These are phyloP conservation scores for Amphilophus citrinellus DNA, from an alignment of 2,113 vertebrate species.

Conservation along the genomic window DNA sequence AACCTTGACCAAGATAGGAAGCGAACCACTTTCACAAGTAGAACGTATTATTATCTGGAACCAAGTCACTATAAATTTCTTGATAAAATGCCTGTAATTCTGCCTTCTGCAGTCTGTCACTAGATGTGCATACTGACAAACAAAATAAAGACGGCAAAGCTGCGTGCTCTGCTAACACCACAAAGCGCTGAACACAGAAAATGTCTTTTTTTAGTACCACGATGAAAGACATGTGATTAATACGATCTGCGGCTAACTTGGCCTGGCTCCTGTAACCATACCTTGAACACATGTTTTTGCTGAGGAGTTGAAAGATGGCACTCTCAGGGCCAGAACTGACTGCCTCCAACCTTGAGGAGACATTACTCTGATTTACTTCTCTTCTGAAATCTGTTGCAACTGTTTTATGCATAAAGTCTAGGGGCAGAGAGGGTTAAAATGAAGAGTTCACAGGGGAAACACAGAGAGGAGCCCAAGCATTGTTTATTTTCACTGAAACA, in stretches of 20 bases:
- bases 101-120: neutral
- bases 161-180: constrained; percentile 10
- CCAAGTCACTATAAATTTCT: neutral
- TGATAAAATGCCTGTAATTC: constrained; percentile 9
- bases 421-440: constrained; percentile 56
- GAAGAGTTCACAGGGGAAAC: constrained; percentile 45
- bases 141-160: constrained; percentile 18
- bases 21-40: neutral
- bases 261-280: constrained; percentile 73
- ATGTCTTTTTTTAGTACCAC: constrained; percentile 59
- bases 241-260: constrained; percentile 65
- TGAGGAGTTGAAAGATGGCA: constrained; percentile 83
- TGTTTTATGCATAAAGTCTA: constrained; percentile 66
- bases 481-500: constrained; percentile 84
- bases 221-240: constrained; percentile 77
- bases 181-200: constrained; percentile 47
- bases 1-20: neutral
- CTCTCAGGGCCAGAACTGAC: constrained; percentile 76
- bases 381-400: constrained; percentile 52
- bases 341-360: constrained; percentile 74
- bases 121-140: constrained; percentile 34
- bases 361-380: constrained; percentile 79
- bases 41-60: constrained; percentile 4
- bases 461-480: constrained; percentile 50
- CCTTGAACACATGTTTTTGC: constrained; percentile 83